Conservation (phyloP, 2,888 invertebrate species). For the Eristalinus sepulchralis region DNA sequence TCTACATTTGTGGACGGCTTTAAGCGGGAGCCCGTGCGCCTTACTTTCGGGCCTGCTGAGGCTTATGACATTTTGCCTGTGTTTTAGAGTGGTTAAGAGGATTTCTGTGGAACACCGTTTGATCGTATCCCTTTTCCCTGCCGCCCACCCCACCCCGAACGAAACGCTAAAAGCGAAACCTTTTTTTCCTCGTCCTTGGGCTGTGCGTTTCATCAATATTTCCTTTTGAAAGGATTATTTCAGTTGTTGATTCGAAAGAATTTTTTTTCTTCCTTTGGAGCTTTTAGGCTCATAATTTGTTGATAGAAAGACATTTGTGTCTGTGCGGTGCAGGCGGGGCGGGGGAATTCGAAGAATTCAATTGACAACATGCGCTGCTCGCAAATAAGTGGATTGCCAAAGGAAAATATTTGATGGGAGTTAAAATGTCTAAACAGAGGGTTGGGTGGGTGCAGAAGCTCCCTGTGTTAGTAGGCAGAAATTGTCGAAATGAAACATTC, state of each 20-base stretch:
- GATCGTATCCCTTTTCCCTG: not conserved
- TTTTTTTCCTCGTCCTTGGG: not conserved
- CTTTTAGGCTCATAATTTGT: conserved; percentile 2
- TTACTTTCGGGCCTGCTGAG: not conserved
- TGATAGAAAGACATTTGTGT: not conserved
- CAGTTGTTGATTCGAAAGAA: conserved; percentile 1
- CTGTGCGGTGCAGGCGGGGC: not conserved
- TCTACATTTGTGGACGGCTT: not conserved
- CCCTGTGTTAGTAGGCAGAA: too few species aligned
- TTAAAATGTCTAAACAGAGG: too few species aligned
- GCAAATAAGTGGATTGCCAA: not conserved
- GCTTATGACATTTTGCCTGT: conserved; percentile 5
- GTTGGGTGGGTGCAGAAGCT: too few species aligned
- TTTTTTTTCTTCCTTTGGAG: not conserved
- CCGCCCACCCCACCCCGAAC: too few species aligned
- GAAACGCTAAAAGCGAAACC: not conserved
- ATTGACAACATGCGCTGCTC: not conserved
- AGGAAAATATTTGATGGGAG: not conserved
- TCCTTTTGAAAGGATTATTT: conserved; percentile 25
- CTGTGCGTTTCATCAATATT: conserved; percentile 13
- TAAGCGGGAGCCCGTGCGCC: not conserved
- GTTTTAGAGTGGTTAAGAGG: conserved; percentile 18
- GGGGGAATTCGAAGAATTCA: not conserved
- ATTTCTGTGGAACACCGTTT: conserved; percentile 9
- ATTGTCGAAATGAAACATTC: too few species aligned